Base-by-base conservation (phyloP, 2,113 vertebrate genomes). In the Corythaeola cristata region DNA sequence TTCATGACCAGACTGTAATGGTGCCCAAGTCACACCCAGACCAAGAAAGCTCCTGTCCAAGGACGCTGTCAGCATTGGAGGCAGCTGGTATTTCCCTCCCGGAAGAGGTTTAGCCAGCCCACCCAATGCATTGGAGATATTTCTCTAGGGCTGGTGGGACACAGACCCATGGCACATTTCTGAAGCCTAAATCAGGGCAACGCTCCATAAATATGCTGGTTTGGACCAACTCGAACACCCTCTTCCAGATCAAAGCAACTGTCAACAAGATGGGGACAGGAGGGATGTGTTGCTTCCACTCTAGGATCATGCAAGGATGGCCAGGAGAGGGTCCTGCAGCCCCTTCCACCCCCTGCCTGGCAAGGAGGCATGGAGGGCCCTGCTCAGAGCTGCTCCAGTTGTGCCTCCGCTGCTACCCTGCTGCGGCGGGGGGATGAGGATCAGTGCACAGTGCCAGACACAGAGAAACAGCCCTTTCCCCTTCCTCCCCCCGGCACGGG, bases 381-480 rank as follows among this genome's bases (percentile, higher is more conserved):
- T 39, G 27, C 56, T 58, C 56, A 76, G 62, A 90, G 35, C 35
- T 75, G 33, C 86, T 75, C 41, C 41, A 44, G 5, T 3, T 13
- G 17, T 59, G 59, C 52, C 59, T 27, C 50, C 2, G 0, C 24
- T 64, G 47, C 74, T 69, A 50, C 53, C 45, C 73, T 5, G 5
- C 60, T 53, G 76, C 30, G 17, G 23, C 30, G 52, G 26, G 60
- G 79, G 53, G 37, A 18, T 1, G 5, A 67, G 53, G 67, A 74
- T 49, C 68, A 75, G 68, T 45, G 35, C 0, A 0, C 47, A 37
- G 11, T 2, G 2, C 39, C 11, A 2, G 60, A 12, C 17, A 19
- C 0, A 1, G 30, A 73, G 28, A 27, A 85, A 49, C 5, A n/a
- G 12, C 30, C 39, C 24, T 67, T 77, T 85, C 28, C 44, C n/a